Base-by-base conservation (phyloP, 2,888 invertebrate species). In the Lysandra coridon region DNA sequence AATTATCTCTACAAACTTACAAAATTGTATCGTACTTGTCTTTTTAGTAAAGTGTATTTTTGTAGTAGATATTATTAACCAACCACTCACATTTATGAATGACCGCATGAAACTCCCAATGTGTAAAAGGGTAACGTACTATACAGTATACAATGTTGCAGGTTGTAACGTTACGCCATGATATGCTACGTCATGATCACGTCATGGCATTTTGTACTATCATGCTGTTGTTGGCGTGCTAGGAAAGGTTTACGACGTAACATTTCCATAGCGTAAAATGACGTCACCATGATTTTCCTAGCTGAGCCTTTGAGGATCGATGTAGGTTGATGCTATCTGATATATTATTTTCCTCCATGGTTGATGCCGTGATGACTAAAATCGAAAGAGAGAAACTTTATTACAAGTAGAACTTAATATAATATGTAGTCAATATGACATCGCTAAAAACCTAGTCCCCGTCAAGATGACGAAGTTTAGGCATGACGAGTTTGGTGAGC, bases 241-340 rank as follows among this genome's bases (percentile, higher is more conserved):
- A 33, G 64, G 64, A 69, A 33, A 69, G 33, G 33, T 69, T 69
- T 69, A 69, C 69, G 33, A 69, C 69, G 69, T 23, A 69, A 64
- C 64, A 12, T 33, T 69, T 69, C 69, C 69, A 33, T 69, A 37
- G 14, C 69, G 69, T 69, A 64, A 23, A 64, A 30, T 64, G 33
- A 69, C 69, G 69, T 69, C 69, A 69, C 33, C 1, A 6, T 33
- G 1, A 69, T 69, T 69, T 69, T 57, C 57, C 57, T 57, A 57
- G 14, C 57, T 17, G 17, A 4, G 17, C 69, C 14, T 69, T 2
- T 69, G 33, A 33, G 6, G 33, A 69, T 69, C 30, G 30, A 64
- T 33, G 33, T 12, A 69, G 14, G 14, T 14, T 23, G 2, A 62
- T 49, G 49, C 49, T 49, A 12, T 49, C 49, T 49, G 44, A 44